Base-by-base conservation (phyloP, 2,888 invertebrate species). In the Lottia gigantea region DNA sequence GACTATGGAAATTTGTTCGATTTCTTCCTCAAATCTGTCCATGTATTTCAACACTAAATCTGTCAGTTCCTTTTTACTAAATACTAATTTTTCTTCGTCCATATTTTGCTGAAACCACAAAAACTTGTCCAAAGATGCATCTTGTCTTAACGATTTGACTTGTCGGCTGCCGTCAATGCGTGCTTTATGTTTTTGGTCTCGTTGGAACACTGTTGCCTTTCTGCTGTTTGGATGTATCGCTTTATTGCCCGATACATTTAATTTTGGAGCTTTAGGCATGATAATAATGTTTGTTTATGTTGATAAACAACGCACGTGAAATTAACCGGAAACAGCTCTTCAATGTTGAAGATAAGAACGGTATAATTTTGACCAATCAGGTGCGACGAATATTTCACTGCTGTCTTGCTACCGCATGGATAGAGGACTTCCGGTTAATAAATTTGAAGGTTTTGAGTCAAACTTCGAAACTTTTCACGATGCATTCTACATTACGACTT, bases 151-250 rank as follows among this genome's bases (percentile, higher is more conserved):
- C 8, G 75, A 63, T 62, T 80, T 77, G 23, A 72, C 76, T 2
- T 72, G 68, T 67, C 79, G 80, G 0, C 74, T 65, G 66, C 78
- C 79, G 62, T 75, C 74, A 25, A 83, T 81, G 88, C 91, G 91
- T 91, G 93, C 77, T 25, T 83, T 83, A 55, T 80, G 82, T 47
- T 92, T 92, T 11, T 92, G 90, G 88, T 94, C 92, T 85, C 93
- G 94, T 2, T 92, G 91, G 25, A 95, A 87, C 12, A 93, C 92
- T 75, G 92, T 90, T 0, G 94, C 94, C 90, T 94, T 95, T 77
- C 95, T 91, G 82, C 95, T 95, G 87, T 95, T 95, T 0, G 95
- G 95, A 89, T 95, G 95, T 61, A 86, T 76, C 1, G 82, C 77
- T 66, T 84, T 85, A 16, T 79, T 67, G 63, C 78, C 55, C 4